These are phyloP conservation scores for Peromyscus nudipes DNA, from an alignment of 2,797 vertebrate species.

Conservation along the genomic window DNA sequence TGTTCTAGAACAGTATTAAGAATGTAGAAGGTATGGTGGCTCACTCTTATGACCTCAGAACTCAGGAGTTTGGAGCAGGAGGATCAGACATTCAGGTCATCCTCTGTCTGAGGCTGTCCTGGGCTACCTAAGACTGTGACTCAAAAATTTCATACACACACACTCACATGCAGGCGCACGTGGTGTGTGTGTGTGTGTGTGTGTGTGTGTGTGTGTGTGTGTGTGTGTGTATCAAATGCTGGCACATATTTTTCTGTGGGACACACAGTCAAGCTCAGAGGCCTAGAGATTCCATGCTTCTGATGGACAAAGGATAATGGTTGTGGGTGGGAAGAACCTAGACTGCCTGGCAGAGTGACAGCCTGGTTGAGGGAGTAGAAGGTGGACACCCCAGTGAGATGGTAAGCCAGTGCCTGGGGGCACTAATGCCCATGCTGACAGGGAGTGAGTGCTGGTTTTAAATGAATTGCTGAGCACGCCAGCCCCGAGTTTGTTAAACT, in stretches of 20 bases:
- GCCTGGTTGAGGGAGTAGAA: fast-evolving
- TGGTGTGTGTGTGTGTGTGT: too few species aligned
- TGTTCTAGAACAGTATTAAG: neutral
- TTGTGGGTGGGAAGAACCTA: too few species aligned
- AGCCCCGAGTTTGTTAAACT: neutral
- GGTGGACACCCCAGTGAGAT: fast-evolving
- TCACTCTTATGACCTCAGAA: neutral
- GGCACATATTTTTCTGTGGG: neutral
- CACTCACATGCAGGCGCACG: too few species aligned
- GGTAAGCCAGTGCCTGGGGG: neutral
- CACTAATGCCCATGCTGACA: neutral
- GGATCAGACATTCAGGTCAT: neutral
- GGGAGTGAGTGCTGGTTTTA: neutral
- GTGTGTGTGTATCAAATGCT: neutral
- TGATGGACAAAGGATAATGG: neutral
- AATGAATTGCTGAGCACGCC: neutral
- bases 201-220: neutral
- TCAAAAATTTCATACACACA: neutral
- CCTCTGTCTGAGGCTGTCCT: neutral
- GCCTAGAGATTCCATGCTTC: neutral
- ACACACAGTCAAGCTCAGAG: neutral
- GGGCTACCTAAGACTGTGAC: neutral
- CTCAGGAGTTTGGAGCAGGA: neutral
- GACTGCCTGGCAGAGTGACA: neutral
- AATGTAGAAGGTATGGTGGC: neutral